These are phyloP conservation scores for Mesocricetus auratus DNA, from an alignment of 2,113 vertebrate genomes.

Conservation along the genomic window DNA sequence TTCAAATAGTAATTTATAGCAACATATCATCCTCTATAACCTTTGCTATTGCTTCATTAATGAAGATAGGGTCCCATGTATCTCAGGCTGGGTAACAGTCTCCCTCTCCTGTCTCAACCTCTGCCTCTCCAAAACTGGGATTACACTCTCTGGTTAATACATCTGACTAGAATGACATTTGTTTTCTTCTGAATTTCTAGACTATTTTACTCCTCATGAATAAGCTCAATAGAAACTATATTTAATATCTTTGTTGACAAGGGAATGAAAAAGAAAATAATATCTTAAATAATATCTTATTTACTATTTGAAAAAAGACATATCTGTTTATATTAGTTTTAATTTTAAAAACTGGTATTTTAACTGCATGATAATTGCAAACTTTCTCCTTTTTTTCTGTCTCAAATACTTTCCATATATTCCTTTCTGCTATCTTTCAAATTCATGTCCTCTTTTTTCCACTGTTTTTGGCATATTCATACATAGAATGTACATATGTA, in stretches of 20 bases:
- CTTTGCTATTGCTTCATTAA: neutral
- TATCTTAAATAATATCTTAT: neutral
- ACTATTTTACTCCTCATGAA: neutral
- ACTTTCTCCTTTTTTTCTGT: neutral
- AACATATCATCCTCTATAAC: neutral
- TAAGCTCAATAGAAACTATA: neutral
- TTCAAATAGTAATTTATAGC: neutral
- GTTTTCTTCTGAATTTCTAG: neutral
- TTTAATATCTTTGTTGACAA: neutral
- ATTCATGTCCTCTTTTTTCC: neutral
- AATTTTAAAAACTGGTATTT: neutral
- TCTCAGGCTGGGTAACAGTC: neutral
- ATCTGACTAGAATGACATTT: neutral
- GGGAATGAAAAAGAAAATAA: neutral
- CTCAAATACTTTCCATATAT: neutral
- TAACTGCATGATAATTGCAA: neutral
- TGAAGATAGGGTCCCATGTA: neutral
- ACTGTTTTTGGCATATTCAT: neutral
- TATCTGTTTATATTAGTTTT: neutral
- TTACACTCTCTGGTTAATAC: neutral
- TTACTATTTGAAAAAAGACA: neutral
- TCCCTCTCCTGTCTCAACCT: neutral
- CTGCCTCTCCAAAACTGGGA: neutral
- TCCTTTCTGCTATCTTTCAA: neutral
- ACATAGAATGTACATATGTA: neutral